phyloP scores from a whole-genome alignment of 2,888 invertebrate genomes.

The Euplagia quadripunctaria region DNA sequence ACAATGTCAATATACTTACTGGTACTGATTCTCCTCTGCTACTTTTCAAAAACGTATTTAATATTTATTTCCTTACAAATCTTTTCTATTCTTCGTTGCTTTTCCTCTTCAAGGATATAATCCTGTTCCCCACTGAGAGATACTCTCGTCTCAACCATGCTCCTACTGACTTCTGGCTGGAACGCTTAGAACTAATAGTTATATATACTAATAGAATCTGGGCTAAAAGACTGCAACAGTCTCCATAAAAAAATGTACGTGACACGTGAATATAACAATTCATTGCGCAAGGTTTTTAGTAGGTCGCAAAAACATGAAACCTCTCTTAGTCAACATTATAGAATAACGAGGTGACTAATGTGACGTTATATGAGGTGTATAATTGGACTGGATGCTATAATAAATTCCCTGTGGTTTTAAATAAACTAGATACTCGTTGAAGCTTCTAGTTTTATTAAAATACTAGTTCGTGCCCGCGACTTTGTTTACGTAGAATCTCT shows the following conservation, averaged over 20 bases:
- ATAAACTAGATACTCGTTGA: neutral
- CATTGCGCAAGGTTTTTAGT: conserved; percentile 35
- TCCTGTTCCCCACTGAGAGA: neutral
- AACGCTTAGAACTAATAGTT: neutral
- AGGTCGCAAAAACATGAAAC: conserved; percentile 26
- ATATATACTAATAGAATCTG: too few species aligned
- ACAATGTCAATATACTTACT: too few species aligned
- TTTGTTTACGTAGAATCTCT: neutral
- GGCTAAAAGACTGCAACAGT: neutral
- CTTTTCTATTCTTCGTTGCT: too few species aligned
- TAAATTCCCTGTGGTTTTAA: conserved; percentile 3
- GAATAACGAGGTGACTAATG: conserved; percentile 15
- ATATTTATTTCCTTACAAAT: too few species aligned
- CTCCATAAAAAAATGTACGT: neutral
- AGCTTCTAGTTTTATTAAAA: neutral
- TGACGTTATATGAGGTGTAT: conserved; percentile 6
- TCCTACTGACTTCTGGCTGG: neutral
- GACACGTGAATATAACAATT: conserved; percentile 15
- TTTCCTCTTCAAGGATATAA: neutral
- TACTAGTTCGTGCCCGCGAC: neutral
- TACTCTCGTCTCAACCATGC: neutral
- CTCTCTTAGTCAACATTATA: conserved; percentile 22
- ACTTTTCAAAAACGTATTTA: too few species aligned
- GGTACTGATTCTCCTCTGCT: too few species aligned
- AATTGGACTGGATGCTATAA: conserved; percentile 13